These are phyloP conservation scores for Halictus quadricinctus DNA, from an alignment of 2,888 invertebrate species.

Conservation along the genomic window DNA sequence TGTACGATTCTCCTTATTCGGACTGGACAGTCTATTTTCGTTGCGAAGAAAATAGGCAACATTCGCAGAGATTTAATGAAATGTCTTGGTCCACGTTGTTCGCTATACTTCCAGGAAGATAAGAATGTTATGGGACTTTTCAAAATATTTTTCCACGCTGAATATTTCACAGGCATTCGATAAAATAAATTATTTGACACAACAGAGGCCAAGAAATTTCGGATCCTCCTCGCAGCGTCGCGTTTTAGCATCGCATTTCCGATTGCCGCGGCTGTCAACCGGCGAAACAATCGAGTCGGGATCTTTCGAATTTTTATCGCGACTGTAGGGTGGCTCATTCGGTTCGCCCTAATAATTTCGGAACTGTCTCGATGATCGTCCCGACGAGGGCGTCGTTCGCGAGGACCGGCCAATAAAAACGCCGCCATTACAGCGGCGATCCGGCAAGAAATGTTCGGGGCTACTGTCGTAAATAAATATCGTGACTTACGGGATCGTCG, in stretches of 20 bases:
- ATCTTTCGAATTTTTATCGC: not conserved
- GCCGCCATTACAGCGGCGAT: not conserved
- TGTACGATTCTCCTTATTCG: not conserved
- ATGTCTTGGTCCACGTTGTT: not conserved
- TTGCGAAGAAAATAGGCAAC: no score
- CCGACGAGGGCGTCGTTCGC: not conserved
- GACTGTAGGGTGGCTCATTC: not conserved
- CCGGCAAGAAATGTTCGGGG: slow-evolving; percentile 13
- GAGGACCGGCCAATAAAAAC: slow-evolving; percentile 6
- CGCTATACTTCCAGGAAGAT: no score
- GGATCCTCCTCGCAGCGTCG: no score
- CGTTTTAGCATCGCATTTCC: no score
- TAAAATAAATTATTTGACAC: no score
- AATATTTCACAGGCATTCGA: not conserved
- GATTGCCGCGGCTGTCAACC: not conserved
- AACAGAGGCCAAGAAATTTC: no score
- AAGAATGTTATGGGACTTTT: no score
- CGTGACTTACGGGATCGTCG: slow-evolving; percentile 13
- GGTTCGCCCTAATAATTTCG: slow-evolving; percentile 8
- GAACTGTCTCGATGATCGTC: not conserved
- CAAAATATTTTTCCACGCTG: no score
- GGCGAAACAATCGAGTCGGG: not conserved
- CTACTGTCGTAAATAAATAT: slow-evolving; percentile 39
- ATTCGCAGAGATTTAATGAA: not conserved
- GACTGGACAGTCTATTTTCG: not conserved